Evolutionary conservation across 1,140 invertebrate genomes (phyloP).

Genomic region (Temnothorax nylanderi): DNA sequence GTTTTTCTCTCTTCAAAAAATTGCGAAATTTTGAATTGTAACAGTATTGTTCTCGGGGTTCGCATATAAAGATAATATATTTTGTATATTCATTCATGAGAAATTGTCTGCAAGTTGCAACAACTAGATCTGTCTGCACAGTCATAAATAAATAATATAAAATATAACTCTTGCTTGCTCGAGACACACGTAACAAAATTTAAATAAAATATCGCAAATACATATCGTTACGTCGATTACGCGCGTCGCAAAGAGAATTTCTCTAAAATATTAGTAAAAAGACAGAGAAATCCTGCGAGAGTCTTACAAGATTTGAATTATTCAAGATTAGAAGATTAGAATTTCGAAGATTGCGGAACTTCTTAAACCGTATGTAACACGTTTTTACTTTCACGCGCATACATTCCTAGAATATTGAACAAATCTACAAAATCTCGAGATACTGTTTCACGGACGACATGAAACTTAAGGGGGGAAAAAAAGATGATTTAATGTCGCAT

Average conservation of each 20-base stretch:
- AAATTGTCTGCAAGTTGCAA: neutral
- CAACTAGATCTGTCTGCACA: neutral
- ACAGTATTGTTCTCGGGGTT: too few relatives aligned
- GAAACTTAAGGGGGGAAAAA: neutral
- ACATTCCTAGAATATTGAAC: neutral
- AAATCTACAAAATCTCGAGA: neutral
- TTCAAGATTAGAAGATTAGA: neutral
- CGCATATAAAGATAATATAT: too few relatives aligned
- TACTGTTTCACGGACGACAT: neutral
- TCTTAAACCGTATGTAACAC: neutral
- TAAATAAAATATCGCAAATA: neutral
- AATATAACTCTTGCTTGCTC: neutral
- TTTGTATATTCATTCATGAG: neutral
- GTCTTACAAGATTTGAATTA: neutral
- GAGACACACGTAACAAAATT: neutral
- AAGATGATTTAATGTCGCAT: neutral
- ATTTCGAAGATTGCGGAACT: neutral
- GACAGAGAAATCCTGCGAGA: neutral
- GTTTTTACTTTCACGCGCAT: neutral
- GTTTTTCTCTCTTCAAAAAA: too few relatives aligned
- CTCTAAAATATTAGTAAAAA: neutral
- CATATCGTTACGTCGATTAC: neutral
- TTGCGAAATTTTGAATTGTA: too few relatives aligned
- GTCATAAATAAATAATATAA: neutral
- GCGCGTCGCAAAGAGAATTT: neutral